A percentile compares a stretch with the other conserved stretches of the same genome.
These are phyloP conservation scores for Eptesicus fuscus DNA, from an alignment of 2,113 vertebrate species.

Conservation along the genomic window DNA sequence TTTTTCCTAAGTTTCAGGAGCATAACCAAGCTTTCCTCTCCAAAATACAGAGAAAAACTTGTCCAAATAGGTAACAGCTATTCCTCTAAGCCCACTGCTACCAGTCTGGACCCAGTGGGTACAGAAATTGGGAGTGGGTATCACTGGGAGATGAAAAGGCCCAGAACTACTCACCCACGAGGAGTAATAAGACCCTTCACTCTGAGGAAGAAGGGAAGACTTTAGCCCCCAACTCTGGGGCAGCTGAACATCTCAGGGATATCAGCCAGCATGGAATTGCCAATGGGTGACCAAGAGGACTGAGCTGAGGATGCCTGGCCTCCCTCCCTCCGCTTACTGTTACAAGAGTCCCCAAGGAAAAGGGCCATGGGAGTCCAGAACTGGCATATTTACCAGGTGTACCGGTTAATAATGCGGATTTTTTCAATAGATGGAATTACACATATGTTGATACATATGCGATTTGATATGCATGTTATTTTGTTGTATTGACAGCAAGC, in stretches of 20 bases:
- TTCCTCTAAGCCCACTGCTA: neutral
- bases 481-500: no score
- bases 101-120: no score
- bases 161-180: neutral
- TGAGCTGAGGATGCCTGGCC: neutral
- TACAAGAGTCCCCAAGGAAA: neutral
- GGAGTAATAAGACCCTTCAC: neutral
- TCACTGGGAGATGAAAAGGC: neutral
- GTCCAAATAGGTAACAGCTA: neutral
- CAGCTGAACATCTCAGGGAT: neutral
- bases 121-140: neutral
- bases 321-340: neutral
- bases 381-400: neutral
- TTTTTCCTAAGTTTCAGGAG: neutral
- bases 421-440: no score
- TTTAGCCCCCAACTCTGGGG: neutral
- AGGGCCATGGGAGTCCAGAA: neutral
- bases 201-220: neutral
- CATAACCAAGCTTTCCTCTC: neutral
- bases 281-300: neutral
- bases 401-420: no score
- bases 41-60: neutral
- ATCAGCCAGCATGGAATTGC: neutral
- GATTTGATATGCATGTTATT: no score
- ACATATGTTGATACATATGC: no score